Evolutionary conservation across 2,797 vertebrate genomes (phyloP).

Genomic region (Anguilla anguilla): DNA sequence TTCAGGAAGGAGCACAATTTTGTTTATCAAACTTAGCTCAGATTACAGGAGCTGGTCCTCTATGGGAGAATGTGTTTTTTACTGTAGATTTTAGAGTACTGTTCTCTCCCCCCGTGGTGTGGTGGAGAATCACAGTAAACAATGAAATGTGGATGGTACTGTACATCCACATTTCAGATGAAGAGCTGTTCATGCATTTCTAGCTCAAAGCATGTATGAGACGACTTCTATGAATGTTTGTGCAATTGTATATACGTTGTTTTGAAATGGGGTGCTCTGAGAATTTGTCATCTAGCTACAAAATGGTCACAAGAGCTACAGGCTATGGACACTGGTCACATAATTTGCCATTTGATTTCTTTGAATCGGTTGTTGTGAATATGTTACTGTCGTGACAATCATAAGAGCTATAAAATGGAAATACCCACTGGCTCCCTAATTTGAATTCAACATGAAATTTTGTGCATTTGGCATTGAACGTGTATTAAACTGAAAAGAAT

Average conservation of each 20-base stretch:
- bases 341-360: neutral
- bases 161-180: neutral
- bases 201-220: neutral
- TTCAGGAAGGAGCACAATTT: slow-evolving; percentile 45
- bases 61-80: neutral
- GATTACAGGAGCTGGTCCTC: neutral
- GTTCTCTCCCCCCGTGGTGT: neutral
- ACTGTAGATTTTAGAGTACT: neutral
- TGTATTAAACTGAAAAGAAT: neutral
- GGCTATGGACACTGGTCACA: neutral
- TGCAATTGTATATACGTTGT: neutral
- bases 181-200: neutral
- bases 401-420: neutral
- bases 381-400: neutral
- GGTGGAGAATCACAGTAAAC: neutral
- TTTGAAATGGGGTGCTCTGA: neutral
- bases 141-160: neutral
- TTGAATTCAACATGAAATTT: neutral
- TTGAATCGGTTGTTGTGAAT: neutral
- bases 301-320: neutral
- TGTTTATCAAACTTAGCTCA: slow-evolving; percentile 20
- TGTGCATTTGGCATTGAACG: neutral
- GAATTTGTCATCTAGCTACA: slow-evolving; percentile 6
- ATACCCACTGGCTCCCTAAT: neutral
- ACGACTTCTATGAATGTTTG: neutral